Evolutionary conservation across 2,888 invertebrate genomes (phyloP), one percentile per base, ranked within the genome.

Genomic region (Eremobia ochroleuca): DNA sequence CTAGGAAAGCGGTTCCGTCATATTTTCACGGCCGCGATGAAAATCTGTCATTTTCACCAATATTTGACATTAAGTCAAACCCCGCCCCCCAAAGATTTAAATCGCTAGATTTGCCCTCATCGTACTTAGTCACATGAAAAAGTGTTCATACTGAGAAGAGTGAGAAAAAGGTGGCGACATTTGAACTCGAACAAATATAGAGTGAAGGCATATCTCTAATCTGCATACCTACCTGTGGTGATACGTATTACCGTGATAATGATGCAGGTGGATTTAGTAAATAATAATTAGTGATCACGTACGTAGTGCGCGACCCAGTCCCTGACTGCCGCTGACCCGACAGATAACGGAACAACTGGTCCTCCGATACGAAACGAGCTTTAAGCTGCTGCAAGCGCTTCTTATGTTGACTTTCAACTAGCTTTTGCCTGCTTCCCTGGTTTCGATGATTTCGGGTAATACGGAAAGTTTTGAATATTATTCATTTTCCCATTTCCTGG

Each of bases 341-440:
- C 68, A 18, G n/a, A 31, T 87, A 86, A 89, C 89, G 86, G 88
- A 72, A 88, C 80, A 77, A 77, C 79, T 87, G 88, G 82, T 87
- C 78, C 77, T 78, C 58, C 59, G 34, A 18, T n/a, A 59, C 49
- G 31, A 5, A 77, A 34, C 28, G 18, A 82, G 77, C 82, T 79
- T 76, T 31, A 59, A 79, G 73, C 75, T 34, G 81, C 77, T 77
- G 55, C 18, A 55, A 86, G 77, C 86, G 86, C 76, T 80, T 76
- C 1, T 25, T 34, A 25, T 21, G 37, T 31, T 52, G 31, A 25
- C 25, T 62, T 28, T 37, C 15, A 21, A 40, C 31, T 40, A 80
- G 46, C 37, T 40, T 73, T 55, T 40, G 21, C 8, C n/a, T 6
- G 37, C 15, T 34, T 49, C n/a, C 65, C n/a, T 58, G 18, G 34